These are phyloP conservation scores for Tanytarsus gracilentus DNA, from an alignment of 2,888 invertebrate species.

Conservation along the genomic window DNA sequence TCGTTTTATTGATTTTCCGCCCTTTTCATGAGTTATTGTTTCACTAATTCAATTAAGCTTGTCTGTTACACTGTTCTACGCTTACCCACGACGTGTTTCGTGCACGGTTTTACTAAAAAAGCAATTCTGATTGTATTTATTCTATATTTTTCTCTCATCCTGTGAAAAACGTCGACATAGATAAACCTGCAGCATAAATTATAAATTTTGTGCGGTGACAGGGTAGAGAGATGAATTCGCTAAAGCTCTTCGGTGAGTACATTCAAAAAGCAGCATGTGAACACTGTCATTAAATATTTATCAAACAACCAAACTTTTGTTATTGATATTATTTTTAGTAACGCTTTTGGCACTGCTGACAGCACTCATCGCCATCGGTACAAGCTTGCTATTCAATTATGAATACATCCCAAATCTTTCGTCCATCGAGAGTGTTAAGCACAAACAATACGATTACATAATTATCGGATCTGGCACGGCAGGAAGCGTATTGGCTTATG, in stretches of 20 bases:
- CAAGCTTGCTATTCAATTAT: constrained; percentile 2
- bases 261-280: neutral
- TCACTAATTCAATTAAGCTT: constrained; percentile 10
- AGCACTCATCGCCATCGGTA: neutral
- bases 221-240: no score
- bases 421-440: neutral
- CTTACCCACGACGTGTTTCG: no score
- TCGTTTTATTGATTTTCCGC: neutral
- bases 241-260: no score
- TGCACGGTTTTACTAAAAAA: no score
- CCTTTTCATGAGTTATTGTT: constrained; percentile 6
- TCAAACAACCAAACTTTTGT: no score
- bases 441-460: constrained; percentile 9
- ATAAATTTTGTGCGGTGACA: no score
- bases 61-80: neutral
- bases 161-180: no score
- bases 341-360: constrained; percentile 3
- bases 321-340: no score
- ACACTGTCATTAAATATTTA: neutral
- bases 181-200: no score
- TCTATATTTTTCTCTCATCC: no score
- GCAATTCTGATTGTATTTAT: no score
- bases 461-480: constrained; percentile 59
- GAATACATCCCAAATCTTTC: constrained; percentile 17
- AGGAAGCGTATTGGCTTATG: constrained; percentile 59